Evolutionary conservation across 2,113 vertebrate species (phyloP).

Genomic region (Lates calcarifer): DNA sequence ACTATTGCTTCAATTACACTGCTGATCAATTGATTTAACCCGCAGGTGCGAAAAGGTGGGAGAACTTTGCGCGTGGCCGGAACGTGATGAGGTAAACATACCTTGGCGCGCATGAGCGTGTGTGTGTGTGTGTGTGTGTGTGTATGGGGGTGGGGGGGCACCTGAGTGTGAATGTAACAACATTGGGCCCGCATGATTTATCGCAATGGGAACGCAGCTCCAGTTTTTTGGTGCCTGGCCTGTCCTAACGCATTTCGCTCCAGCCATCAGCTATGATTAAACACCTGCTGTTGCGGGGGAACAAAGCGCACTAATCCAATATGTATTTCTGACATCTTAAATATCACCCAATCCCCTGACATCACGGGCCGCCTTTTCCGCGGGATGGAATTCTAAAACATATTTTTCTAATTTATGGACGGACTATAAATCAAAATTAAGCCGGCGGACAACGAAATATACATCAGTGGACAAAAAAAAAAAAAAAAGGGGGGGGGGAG

Average conservation of each 20-base stretch:
- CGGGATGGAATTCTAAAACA: conserved; percentile 99
- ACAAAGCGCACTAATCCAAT: conserved; percentile 99
- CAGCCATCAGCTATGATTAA: conserved; percentile 99
- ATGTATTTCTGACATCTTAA: conserved; percentile 99
- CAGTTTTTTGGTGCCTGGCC: conserved; percentile 90
- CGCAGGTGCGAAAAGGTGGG: conserved; percentile 40
- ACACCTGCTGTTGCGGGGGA: conserved; percentile 99
- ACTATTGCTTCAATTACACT: conserved; percentile 56
- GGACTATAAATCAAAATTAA: conserved; percentile 99
- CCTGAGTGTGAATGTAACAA: conserved; percentile 53
- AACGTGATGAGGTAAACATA: conserved; percentile 12
- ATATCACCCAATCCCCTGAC: conserved; percentile 99
- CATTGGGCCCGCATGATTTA: conserved; percentile 80
- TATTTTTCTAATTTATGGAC: conserved; percentile 99
- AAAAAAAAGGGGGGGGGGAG: conserved; percentile 40
- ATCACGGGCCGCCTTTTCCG: conserved; percentile 95
- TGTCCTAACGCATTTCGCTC: conserved; percentile 99
- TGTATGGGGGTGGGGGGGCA: neutral
- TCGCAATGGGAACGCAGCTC: conserved; percentile 78
- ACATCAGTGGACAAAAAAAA: conserved; percentile 88
- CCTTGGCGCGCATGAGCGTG: neutral
- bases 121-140: neutral
- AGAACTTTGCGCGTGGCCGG: neutral
- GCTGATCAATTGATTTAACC: conserved; percentile 67
- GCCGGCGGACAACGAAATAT: conserved; percentile 98